These are phyloP conservation scores for Sapajus apella DNA, from an alignment of 2,113 vertebrate genomes.

Conservation along the genomic window DNA sequence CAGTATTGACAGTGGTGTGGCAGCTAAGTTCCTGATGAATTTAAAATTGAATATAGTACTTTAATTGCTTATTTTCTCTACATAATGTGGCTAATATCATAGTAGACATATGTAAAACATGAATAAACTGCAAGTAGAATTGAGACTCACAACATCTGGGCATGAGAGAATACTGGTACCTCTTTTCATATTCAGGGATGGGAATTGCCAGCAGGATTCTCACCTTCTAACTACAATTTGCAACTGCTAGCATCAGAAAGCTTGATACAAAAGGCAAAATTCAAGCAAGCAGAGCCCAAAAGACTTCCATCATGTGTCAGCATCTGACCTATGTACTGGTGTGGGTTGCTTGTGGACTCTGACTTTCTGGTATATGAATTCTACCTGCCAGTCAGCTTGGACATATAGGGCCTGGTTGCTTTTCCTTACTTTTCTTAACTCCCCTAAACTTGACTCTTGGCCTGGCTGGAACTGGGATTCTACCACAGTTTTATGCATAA, in stretches of 20 bases:
- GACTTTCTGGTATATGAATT: not conserved
- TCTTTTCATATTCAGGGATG: not conserved
- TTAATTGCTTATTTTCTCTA: not conserved
- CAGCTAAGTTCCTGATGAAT: not conserved
- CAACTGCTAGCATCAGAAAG: not conserved
- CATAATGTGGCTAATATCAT: not conserved
- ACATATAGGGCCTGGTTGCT: not conserved
- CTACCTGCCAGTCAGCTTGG: not conserved
- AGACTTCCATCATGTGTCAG: not conserved
- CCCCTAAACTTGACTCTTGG: not conserved
- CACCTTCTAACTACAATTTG: not conserved
- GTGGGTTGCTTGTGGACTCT: not conserved
- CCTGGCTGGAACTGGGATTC: not conserved
- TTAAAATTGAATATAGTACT: not conserved
- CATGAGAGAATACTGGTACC: not conserved
- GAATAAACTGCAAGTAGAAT: not conserved
- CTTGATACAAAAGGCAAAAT: not conserved
- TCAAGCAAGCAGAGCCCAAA: not conserved
- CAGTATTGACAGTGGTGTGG: not conserved
- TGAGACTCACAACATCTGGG: not conserved
- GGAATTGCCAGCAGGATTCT: not conserved
- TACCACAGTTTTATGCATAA: not conserved
- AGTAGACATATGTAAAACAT: constrained; percentile 2
- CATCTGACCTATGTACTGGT: not conserved
- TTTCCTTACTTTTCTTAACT: not conserved